These are phyloP conservation scores for Machimus atricapillus DNA, from an alignment of 2,888 invertebrate species.

Conservation along the genomic window DNA sequence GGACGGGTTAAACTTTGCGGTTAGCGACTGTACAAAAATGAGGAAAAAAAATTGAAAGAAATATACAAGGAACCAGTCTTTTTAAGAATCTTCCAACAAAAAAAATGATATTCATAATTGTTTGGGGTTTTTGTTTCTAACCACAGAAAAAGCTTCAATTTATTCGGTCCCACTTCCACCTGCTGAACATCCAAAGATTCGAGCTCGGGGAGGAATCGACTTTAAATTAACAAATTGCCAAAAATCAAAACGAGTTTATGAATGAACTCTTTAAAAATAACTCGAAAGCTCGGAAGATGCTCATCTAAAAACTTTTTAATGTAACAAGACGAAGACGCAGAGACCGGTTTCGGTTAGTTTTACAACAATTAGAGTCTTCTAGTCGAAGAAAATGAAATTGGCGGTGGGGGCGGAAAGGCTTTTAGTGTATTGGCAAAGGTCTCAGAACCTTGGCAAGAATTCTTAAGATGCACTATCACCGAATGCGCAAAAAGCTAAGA, in stretches of 20 bases:
- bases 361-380: background rate
- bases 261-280: slow-evolving; percentile 17
- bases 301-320: background rate
- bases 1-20: background rate
- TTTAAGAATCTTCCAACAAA: background rate
- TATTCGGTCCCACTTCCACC: background rate
- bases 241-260: slow-evolving; percentile 25
- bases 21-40: background rate
- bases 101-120: background rate
- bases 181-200: background rate
- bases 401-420: background rate
- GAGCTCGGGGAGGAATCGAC: background rate
- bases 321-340: background rate
- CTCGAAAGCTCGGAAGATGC: background rate
- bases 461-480: background rate
- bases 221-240: background rate
- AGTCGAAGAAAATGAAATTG: background rate
- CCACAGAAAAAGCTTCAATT: background rate
- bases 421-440: background rate
- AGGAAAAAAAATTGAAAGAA: background rate
- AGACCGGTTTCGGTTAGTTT: background rate
- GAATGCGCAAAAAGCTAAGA: background rate
- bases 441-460: background rate
- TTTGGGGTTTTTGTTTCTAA: background rate
- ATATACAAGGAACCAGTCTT: background rate